Evolutionary conservation across 2,888 invertebrate genomes (phyloP).

Genomic region (Conus canariensis): DNA sequence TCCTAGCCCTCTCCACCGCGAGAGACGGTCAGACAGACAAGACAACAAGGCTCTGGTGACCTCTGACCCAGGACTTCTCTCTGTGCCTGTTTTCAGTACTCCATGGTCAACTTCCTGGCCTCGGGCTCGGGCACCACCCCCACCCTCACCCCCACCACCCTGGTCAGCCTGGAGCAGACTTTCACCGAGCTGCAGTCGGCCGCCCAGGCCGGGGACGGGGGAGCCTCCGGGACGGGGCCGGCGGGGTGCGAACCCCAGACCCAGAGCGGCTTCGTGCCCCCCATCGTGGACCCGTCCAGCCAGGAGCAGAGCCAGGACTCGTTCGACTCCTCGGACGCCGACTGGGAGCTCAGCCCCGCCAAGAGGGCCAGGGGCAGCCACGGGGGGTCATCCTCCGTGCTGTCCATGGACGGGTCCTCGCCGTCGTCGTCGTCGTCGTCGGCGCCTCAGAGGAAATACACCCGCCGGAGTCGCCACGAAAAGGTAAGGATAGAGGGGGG

Average conservation of each 20-base stretch:
- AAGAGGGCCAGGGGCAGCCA: conserved; percentile 48
- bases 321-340: conserved; percentile 58
- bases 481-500: conserved; percentile 38
- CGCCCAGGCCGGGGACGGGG: conserved; percentile 75
- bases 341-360: conserved; percentile 52
- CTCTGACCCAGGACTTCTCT: not conserved
- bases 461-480: conserved; percentile 50
- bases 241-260: conserved; percentile 60
- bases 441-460: conserved; percentile 51
- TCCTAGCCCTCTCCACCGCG: too few species aligned
- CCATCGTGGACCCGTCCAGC: conserved; percentile 78
- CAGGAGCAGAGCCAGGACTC: conserved; percentile 62
- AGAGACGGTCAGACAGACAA: too few species aligned
- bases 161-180: conserved; percentile 93
- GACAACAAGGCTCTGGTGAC: too few species aligned
- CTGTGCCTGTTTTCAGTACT: conserved; percentile 58
- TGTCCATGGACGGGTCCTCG: not conserved
- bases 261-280: conserved; percentile 96
- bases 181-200: conserved; percentile 87
- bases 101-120: conserved; percentile 64
- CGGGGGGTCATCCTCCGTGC: conserved; percentile 8
- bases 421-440: conserved; percentile 16
- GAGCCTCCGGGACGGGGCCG: not conserved
- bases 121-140: conserved; percentile 94
- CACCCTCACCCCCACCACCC: conserved; percentile 94